These are phyloP conservation scores for Rhabdornis inornatus DNA, from an alignment of 2,113 vertebrate genomes.

Conservation along the genomic window DNA sequence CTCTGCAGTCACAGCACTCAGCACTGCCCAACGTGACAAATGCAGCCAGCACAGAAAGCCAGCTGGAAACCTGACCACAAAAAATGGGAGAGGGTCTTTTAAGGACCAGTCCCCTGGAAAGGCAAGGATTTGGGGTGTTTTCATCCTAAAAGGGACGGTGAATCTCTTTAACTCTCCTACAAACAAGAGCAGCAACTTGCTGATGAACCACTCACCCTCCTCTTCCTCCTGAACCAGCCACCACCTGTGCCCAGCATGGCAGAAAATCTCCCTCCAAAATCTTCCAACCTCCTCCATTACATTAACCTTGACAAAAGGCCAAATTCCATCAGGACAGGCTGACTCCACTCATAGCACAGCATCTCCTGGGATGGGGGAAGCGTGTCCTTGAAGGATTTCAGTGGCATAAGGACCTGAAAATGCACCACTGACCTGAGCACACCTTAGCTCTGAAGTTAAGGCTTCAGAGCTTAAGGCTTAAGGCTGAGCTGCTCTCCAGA, in stretches of 20 bases:
- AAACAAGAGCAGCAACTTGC: not conserved
- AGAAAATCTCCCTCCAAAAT: slow-evolving; percentile 4
- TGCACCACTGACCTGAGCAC: not conserved
- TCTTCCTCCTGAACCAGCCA: not conserved
- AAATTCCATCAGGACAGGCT: not conserved
- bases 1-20: not conserved
- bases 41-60: not conserved
- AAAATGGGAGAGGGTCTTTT: not conserved
- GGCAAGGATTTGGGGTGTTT: not conserved
- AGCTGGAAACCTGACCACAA: not conserved
- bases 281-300: not conserved
- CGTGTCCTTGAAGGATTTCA: not conserved
- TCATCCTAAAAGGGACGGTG: not conserved
- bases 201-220: not conserved
- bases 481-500: not conserved
- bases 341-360: not conserved
- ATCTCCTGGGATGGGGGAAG: not conserved
- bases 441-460: not conserved
- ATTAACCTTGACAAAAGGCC: not conserved
- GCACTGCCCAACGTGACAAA: not conserved
- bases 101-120: not conserved
- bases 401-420: not conserved
- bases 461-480: too few species aligned
- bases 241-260: not conserved
- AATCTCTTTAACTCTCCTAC: not conserved